phyloP scores from a whole-genome alignment of 2,888 invertebrate species.

The Callimorpha dominula region DNA sequence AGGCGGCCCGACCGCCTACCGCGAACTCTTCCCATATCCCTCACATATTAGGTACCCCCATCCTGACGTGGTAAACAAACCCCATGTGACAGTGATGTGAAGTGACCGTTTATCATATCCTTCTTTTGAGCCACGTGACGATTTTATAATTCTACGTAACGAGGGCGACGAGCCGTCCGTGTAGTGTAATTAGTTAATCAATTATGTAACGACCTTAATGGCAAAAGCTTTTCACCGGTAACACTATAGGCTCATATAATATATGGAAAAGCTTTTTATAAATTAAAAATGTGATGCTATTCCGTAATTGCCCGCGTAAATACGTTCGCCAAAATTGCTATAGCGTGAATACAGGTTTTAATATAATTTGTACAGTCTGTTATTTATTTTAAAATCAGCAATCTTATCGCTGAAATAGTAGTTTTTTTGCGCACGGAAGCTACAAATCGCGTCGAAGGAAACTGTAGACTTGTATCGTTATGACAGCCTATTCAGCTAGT shows the following conservation, averaged over 20 bases:
- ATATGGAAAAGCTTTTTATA: conserved; percentile 44
- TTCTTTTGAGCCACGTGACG: conserved; percentile 51
- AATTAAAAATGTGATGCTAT: conserved; percentile 42
- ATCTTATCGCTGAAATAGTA: conserved; percentile 17
- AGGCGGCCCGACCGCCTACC: conserved; percentile 66
- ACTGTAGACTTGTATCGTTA: conserved; percentile 29
- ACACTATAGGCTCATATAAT: conserved; percentile 36
- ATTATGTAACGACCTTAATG: conserved; percentile 65
- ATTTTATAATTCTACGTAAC: conserved; percentile 47
- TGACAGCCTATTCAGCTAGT: conserved; percentile 25
- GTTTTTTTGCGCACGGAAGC: conserved; percentile 17
- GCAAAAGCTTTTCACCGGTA: conserved; percentile 44
- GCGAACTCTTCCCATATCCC: conserved; percentile 57
- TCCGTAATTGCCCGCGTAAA: conserved; percentile 50
- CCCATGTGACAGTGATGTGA: conserved; percentile 59
- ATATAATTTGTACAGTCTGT: conserved; percentile 10
- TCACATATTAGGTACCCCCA: conserved; percentile 47
- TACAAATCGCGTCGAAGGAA: conserved; percentile 17
- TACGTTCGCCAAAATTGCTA: conserved; percentile 23
- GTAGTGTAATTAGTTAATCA: conserved; percentile 71
- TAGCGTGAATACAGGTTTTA: conserved; percentile 26
- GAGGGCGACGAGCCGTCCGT: conserved; percentile 45
- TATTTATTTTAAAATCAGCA: conserved; percentile 17
- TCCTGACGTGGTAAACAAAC: conserved; percentile 63
- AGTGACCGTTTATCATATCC: conserved; percentile 36